phyloP scores from a whole-genome alignment of 2,113 vertebrate genomes.

The Pseudopipra pipra region DNA sequence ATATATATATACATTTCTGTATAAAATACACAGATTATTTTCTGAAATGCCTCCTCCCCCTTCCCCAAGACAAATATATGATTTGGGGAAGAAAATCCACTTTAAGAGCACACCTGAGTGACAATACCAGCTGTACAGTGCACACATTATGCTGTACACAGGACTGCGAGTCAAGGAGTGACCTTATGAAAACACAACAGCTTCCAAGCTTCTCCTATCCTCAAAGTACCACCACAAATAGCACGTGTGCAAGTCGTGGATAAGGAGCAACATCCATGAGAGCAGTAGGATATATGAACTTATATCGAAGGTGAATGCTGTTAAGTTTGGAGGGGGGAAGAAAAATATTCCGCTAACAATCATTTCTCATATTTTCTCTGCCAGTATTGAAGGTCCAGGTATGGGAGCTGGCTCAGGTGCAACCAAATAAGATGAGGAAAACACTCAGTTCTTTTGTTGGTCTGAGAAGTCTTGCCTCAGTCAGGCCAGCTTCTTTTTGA shows the following conservation, averaged over 20 bases:
- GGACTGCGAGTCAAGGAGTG: background rate
- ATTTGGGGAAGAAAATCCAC: background rate
- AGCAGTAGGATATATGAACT: background rate
- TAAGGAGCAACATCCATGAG: background rate
- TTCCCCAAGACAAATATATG: background rate
- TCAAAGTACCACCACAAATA: background rate
- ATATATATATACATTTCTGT: background rate
- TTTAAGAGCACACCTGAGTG: background rate
- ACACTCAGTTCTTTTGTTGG: background rate
- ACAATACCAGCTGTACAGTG: background rate
- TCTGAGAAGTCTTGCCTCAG: background rate
- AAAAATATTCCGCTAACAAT: background rate
- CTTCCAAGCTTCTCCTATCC: background rate
- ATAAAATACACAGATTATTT: background rate
- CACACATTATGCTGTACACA: fast-evolving
- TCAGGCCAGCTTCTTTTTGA: background rate
- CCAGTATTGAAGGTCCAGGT: background rate
- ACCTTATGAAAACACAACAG: background rate
- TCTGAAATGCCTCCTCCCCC: background rate
- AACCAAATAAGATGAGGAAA: background rate
- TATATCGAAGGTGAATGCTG: background rate
- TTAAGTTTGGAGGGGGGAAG: background rate
- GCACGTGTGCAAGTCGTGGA: background rate
- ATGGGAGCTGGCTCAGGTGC: background rate
- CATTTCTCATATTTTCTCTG: background rate